These are phyloP conservation scores for Prorops nasuta DNA, from an alignment of 1,140 invertebrate species.

Conservation along the genomic window DNA sequence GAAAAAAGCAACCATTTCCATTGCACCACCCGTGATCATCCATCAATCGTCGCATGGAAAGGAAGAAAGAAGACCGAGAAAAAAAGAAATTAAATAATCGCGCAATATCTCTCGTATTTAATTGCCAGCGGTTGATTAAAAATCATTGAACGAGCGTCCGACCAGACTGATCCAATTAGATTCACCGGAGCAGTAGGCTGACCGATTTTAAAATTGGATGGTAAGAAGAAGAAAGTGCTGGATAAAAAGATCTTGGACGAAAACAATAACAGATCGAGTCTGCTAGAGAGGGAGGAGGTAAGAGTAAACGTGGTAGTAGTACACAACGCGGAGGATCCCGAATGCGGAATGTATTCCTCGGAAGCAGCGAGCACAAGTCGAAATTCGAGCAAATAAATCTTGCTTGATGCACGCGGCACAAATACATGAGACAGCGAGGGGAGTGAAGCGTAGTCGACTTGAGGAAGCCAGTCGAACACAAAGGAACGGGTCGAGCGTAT, in stretches of 20 bases:
- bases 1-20: too few species aligned
- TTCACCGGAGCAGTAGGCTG: background rate
- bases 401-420: background rate
- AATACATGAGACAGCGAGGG: background rate
- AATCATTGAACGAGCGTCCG: background rate
- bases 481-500: background rate
- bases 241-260: slow-evolving; percentile 5
- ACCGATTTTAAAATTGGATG: background rate
- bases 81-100: background rate
- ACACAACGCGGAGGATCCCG: slow-evolving; percentile 48
- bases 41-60: background rate
- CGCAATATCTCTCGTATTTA: background rate
- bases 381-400: slow-evolving; percentile 55
- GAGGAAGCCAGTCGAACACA: background rate
- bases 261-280: slow-evolving; percentile 42
- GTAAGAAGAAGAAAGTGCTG: background rate
- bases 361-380: slow-evolving; percentile 39
- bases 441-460: too few species aligned
- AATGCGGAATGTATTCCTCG: slow-evolving; percentile 53
- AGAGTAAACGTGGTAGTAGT: slow-evolving; percentile 1
- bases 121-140: background rate
- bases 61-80: background rate
- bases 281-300: slow-evolving; percentile 8
- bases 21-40: background rate
- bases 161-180: background rate